These are phyloP conservation scores for Paralichthys olivaceus DNA, from an alignment of 2,113 vertebrate genomes.

Conservation along the genomic window DNA sequence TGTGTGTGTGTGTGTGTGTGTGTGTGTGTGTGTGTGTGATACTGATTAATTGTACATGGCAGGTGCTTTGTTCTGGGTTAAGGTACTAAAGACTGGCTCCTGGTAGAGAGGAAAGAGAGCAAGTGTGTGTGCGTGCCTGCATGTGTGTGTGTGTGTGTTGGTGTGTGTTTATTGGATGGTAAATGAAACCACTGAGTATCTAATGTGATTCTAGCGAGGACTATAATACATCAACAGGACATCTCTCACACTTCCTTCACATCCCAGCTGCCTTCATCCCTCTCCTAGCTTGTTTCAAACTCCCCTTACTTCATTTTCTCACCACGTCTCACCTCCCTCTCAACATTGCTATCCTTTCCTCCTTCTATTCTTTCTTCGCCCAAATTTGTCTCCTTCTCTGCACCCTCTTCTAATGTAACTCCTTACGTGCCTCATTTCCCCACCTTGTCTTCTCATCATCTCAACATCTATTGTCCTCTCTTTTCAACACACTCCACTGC, in stretches of 20 bases:
- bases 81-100: conserved; percentile 41
- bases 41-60: conserved; percentile 52
- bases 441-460: conserved; percentile 8
- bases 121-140: background rate
- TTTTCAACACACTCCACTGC: background rate
- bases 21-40: conserved; percentile 9
- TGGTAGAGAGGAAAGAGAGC: conserved; percentile 3
- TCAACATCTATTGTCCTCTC: background rate
- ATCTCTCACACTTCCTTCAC: conserved; percentile 44
- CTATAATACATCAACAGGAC: conserved; percentile 54
- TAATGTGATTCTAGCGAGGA: conserved; percentile 52
- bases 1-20: background rate
- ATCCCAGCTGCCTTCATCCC: background rate
- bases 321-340: conserved; percentile 33
- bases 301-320: conserved; percentile 17
- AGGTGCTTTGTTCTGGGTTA: conserved; percentile 51
- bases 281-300: conserved; percentile 4
- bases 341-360: conserved; percentile 16
- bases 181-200: conserved; percentile 54
- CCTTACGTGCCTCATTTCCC: conserved; percentile 16
- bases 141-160: conserved; percentile 1
- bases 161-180: conserved; percentile 33
- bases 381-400: conserved; percentile 28
- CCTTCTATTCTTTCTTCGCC: conserved; percentile 3
- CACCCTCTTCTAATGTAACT: conserved; percentile 18